Conservation (phyloP, 2,888 invertebrate species). For the Choristoneura rosaceana region DNA sequence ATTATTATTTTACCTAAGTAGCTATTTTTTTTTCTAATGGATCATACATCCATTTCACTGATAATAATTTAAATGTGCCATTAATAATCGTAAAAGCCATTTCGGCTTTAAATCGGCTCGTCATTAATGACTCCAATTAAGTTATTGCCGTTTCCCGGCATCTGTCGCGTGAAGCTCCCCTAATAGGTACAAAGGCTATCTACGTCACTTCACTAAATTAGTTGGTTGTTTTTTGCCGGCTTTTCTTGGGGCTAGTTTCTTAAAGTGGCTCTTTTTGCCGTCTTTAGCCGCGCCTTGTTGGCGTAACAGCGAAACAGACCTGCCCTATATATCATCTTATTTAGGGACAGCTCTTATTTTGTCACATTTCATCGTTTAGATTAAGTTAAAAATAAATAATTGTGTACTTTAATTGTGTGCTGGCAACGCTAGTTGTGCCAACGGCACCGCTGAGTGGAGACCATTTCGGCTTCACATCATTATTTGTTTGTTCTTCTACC, state of each 20-base stretch:
- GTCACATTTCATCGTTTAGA: neutral
- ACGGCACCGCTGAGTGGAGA: no score
- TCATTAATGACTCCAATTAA: slow-evolving; percentile 38
- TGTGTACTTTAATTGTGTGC: no score
- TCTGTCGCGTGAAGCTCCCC: slow-evolving; percentile 33
- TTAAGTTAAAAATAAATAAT: neutral
- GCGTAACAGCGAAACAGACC: slow-evolving; percentile 14
- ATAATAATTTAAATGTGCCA: slow-evolving; percentile 16
- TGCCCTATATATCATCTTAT: slow-evolving; percentile 27
- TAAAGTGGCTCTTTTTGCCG: slow-evolving; percentile 35
- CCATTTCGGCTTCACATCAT: no score
- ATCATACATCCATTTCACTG: neutral
- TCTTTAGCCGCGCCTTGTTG: slow-evolving; percentile 23
- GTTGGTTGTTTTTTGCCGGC: slow-evolving; percentile 38
- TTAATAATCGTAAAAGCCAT: slow-evolving; percentile 34
- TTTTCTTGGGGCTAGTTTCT: slow-evolving; percentile 37
- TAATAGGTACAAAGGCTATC: slow-evolving; percentile 41
- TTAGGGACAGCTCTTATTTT: slow-evolving; percentile 8
- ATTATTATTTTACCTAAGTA: neutral
- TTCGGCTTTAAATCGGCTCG: slow-evolving; percentile 22
- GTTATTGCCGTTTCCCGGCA: slow-evolving; percentile 38
- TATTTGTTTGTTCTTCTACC: no score
- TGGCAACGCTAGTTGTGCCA: no score
- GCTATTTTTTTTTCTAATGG: neutral
- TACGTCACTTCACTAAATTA: slow-evolving; percentile 42